phyloP scores from a whole-genome alignment of 1,140 invertebrate species.

The Nymphalis io region DNA sequence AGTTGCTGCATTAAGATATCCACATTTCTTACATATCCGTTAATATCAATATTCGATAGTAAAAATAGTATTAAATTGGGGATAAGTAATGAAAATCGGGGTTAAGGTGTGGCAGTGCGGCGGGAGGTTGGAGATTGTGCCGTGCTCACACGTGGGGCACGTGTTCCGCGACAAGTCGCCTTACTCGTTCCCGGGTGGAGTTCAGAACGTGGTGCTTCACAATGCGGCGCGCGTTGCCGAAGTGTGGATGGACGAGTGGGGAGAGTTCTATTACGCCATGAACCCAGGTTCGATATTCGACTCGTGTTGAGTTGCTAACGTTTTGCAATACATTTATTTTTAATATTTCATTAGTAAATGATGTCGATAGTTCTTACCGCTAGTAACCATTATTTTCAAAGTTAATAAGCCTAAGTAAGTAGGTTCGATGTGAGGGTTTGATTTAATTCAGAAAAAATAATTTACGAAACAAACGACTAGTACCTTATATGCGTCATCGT shows the following conservation, averaged over 20 bases:
- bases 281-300: slow-evolving; percentile 92
- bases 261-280: slow-evolving; percentile 99
- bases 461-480: too few relatives aligned
- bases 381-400: too few relatives aligned
- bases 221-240: slow-evolving; percentile 97
- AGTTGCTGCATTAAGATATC: too few relatives aligned
- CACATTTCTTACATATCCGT: too few relatives aligned
- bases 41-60: too few relatives aligned
- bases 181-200: slow-evolving; percentile 99
- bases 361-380: too few relatives aligned
- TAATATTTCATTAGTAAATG: too few relatives aligned
- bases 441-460: too few relatives aligned
- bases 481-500: background rate
- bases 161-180: slow-evolving; percentile 99
- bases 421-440: too few relatives aligned
- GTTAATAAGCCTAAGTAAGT: too few relatives aligned
- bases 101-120: slow-evolving; percentile 98
- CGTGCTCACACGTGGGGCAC: slow-evolving; percentile 98
- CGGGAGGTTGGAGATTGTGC: slow-evolving; percentile 96
- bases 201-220: slow-evolving; percentile 97
- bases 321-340: slow-evolving; percentile 28
- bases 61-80: background rate
- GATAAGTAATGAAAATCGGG: slow-evolving; percentile 38
- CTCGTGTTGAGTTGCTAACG: slow-evolving; percentile 36
- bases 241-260: slow-evolving; percentile 99